Evolutionary conservation across 2,797 vertebrate species (phyloP), one percentile per base, ranked within the genome.

Genomic region (Sebastes hubbsi): DNA sequence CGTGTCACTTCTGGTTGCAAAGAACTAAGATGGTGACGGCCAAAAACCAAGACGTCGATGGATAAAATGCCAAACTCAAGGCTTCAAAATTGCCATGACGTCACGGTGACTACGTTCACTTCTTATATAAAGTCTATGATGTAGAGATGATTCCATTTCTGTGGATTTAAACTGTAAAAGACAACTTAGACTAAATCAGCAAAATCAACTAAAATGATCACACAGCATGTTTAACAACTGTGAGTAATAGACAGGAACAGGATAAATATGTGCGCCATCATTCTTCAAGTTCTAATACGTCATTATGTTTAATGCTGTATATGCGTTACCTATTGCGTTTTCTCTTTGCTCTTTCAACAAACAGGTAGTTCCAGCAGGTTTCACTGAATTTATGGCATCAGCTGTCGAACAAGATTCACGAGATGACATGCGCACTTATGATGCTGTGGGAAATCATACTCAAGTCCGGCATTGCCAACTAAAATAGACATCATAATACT

Each of bases 401-500:
- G 82, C 75, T 78, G 58, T 60, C 0, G 14, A 22, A 49, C 32
- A 34, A 66, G 46, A 70, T 56, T 69, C 63, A 66, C 2, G 38
- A 38, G 38, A 74, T 77, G 38, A 71, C 55, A 29, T 54, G 12
- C 18, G 3, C 62, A 78, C 52, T 65, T 32, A 7, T 36, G 52
- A 77, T 70, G 38, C 61, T 49, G 60, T 77, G 59, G 29, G 72
- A 66, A 66, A 62, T 66, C 25, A 71, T 27, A 58, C 42, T 74
- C 42, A 60, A 72, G 49, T 32, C 64, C 7, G 0, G 8, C 46
- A 16, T 76, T 12, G 13, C 60, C 42, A 61, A 49, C 60, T 77
- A 38, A 81, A 83, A 78, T 42, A 62, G 75, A 68, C 72, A 55
- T 73, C 55, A 65, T 69, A 14, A 59, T 79, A 67, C 22, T 81